phyloP scores from a whole-genome alignment of 2,888 invertebrate species.

The Tachina fera region DNA sequence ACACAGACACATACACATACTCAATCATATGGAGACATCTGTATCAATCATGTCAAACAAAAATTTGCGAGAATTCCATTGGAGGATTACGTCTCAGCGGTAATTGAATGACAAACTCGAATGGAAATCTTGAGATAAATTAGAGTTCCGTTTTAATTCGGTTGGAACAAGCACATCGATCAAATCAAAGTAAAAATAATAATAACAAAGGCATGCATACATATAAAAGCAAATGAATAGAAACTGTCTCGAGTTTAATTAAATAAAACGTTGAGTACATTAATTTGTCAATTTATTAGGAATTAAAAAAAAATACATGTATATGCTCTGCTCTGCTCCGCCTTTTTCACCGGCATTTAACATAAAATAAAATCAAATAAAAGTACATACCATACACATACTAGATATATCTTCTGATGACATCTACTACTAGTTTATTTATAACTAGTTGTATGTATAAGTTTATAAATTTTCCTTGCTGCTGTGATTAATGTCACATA shows the following conservation, averaged over 20 bases:
- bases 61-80: not conserved
- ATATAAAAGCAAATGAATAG: constrained; percentile 6
- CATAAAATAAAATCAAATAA: not conserved
- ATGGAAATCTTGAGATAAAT: constrained; percentile 37
- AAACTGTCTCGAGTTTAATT: constrained; percentile 16
- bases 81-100: constrained; percentile 29
- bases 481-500: constrained; percentile 65
- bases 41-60: not conserved
- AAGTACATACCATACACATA: not conserved
- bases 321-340: too few species aligned
- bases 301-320: not conserved
- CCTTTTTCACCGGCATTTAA: not conserved
- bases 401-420: constrained; percentile 40
- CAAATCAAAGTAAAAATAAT: constrained; percentile 1
- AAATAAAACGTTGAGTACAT: constrained; percentile 23
- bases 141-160: constrained; percentile 37
- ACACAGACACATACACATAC: not conserved
- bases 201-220: not conserved
- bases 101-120: constrained; percentile 39
- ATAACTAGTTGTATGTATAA: constrained; percentile 31
- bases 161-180: constrained; percentile 16
- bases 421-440: constrained; percentile 55
- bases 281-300: constrained; percentile 22
- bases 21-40: not conserved
- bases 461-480: constrained; percentile 58